Conservation (phyloP, 2,888 invertebrate species). For the Tachina lurida region DNA sequence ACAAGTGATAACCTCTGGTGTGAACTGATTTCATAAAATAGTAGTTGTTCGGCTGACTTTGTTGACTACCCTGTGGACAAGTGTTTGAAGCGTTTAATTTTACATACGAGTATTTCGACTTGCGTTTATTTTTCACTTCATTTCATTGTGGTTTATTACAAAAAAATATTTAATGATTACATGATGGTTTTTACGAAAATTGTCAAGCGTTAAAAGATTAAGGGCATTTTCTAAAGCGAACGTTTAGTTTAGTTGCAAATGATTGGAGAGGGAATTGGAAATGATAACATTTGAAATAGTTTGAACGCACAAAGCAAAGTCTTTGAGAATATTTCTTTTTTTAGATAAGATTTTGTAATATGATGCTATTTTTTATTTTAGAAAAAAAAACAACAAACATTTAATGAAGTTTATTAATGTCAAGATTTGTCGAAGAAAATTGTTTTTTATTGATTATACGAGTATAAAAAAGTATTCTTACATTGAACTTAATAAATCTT, state of each 20-base stretch:
- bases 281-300: conserved; percentile 53
- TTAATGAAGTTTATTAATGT: conserved; percentile 51
- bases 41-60: conserved; percentile 17
- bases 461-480: background rate
- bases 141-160: conserved; percentile 44
- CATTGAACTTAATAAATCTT: background rate
- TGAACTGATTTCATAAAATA: conserved; percentile 62
- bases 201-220: conserved; percentile 68
- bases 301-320: background rate
- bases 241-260: conserved; percentile 21
- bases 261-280: conserved; percentile 14
- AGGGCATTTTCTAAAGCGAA: conserved; percentile 41
- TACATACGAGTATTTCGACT: background rate
- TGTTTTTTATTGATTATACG: conserved; percentile 40
- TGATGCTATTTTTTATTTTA: background rate
- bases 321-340: background rate
- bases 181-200: conserved; percentile 35
- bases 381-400: conserved; percentile 1
- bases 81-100: conserved; percentile 49
- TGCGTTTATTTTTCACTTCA: conserved; percentile 31
- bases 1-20: conserved; percentile 70
- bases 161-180: conserved; percentile 54
- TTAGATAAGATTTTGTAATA: conserved; percentile 63
- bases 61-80: conserved; percentile 12
- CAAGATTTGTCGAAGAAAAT: conserved; percentile 57